Percentiles rank a stretch among this genome's conserved stretches.
These are phyloP conservation scores for Erebia epiphron DNA, from an alignment of 2,888 invertebrate genomes.

Conservation along the genomic window DNA sequence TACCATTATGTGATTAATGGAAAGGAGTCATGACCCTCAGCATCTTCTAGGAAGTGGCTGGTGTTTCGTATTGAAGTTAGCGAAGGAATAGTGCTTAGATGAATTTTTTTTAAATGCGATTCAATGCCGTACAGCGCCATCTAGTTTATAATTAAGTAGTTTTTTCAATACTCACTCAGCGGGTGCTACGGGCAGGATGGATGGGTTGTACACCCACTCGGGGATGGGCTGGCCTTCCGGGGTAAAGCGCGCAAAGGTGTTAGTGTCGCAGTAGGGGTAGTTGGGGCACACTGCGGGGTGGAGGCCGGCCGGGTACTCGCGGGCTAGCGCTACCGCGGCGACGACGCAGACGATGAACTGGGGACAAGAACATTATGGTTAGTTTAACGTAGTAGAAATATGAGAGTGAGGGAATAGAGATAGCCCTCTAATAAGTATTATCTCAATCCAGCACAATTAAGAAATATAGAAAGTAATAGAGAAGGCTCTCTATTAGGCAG, in stretches of 20 bases:
- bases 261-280: constrained; percentile 81
- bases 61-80: too few relatives aligned
- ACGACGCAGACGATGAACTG: constrained; percentile 73
- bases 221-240: constrained; percentile 74
- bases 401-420: too few relatives aligned
- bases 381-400: background rate
- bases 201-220: constrained; percentile 70
- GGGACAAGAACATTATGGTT: constrained; percentile 15
- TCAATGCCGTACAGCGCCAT: background rate
- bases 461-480: too few relatives aligned
- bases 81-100: too few relatives aligned
- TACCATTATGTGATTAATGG: too few relatives aligned
- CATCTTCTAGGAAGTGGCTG: too few relatives aligned
- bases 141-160: background rate
- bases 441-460: too few relatives aligned
- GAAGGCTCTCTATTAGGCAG: too few relatives aligned
- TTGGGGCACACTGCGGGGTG: constrained; percentile 83
- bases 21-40: too few relatives aligned
- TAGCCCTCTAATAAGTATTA: too few relatives aligned
- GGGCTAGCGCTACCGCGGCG: constrained; percentile 69
- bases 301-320: constrained; percentile 82
- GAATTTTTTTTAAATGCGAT: background rate
- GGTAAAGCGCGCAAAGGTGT: constrained; percentile 69
- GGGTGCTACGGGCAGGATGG: constrained; percentile 58
- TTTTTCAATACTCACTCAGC: constrained; percentile 51